phyloP scores from a whole-genome alignment of 1,140 invertebrate genomes.

The Neodiprion virginianus region DNA sequence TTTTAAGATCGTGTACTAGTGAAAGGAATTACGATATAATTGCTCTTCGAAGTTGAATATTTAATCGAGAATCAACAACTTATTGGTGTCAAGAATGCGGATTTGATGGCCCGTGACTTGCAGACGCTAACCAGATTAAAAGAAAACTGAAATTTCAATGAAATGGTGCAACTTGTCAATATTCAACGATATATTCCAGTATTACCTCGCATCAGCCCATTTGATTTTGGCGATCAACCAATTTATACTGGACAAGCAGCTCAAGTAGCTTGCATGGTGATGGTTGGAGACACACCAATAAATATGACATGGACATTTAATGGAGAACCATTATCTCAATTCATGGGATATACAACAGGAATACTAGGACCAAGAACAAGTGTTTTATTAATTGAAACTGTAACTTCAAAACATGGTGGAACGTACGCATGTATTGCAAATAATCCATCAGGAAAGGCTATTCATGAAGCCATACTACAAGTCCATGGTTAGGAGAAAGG shows the following conservation, averaged over 20 bases:
- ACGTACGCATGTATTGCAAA: slow-evolving; percentile 73
- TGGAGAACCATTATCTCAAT: slow-evolving; percentile 56
- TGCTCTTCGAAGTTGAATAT: not conserved
- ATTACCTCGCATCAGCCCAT: slow-evolving; percentile 72
- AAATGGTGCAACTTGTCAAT: slow-evolving; percentile 9
- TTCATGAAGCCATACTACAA: slow-evolving; percentile 63
- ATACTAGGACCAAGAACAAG: slow-evolving; percentile 64
- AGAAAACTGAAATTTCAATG: slow-evolving; percentile 9
- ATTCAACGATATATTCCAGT: slow-evolving; percentile 65
- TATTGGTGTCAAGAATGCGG: not conserved
- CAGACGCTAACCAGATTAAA: not conserved
- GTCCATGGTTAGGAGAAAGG: slow-evolving; percentile 64
- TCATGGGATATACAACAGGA: slow-evolving; percentile 59
- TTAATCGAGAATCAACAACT: not conserved
- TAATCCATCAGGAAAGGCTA: slow-evolving; percentile 70
- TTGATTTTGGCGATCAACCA: slow-evolving; percentile 70
- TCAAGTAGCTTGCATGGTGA: slow-evolving; percentile 74
- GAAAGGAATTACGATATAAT: not conserved
- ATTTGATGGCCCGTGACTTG: not conserved
- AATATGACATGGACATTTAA: slow-evolving; percentile 71
- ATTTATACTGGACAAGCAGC: slow-evolving; percentile 74
- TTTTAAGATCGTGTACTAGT: not conserved
- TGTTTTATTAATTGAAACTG: slow-evolving; percentile 62
- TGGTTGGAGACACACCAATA: slow-evolving; percentile 74
- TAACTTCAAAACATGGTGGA: slow-evolving; percentile 64